Conservation (phyloP, 2,888 invertebrate genomes). For the Allophyes oxyacanthae region DNA sequence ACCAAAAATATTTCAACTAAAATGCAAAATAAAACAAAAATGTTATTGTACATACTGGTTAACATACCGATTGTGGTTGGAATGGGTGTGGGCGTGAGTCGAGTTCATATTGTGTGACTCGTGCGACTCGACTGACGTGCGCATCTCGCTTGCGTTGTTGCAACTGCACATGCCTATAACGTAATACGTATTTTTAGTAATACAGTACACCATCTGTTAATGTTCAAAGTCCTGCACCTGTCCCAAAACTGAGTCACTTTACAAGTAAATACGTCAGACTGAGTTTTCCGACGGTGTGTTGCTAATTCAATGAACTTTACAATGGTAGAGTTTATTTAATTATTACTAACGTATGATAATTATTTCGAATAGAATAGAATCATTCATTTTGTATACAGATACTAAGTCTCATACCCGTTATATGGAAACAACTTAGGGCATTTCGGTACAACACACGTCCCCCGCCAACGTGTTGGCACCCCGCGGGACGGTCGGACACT, state of each 20-base stretch:
- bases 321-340: too few species aligned
- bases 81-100: constrained; percentile 72
- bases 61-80: constrained; percentile 85
- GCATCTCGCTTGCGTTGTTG: constrained; percentile 74
- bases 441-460: too few species aligned
- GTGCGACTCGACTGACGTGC: constrained; percentile 81
- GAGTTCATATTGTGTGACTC: constrained; percentile 77
- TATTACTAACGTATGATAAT: background rate
- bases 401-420: too few species aligned
- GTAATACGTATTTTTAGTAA: constrained; percentile 11
- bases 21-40: constrained; percentile 29
- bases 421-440: too few species aligned
- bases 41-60: constrained; percentile 50
- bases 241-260: background rate
- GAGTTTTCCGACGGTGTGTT: too few species aligned
- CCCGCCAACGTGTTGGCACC: too few species aligned
- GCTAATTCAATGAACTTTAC: too few species aligned
- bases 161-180: constrained; percentile 85
- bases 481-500: too few species aligned
- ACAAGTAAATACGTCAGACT: background rate
- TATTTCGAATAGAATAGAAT: too few species aligned
- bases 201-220: too few species aligned
- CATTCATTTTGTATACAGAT: too few species aligned
- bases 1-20: constrained; percentile 1
- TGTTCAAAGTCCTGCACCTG: too few species aligned